Conservation (phyloP, 2,797 vertebrate species). For the Oreonectes daqikongensis region DNA sequence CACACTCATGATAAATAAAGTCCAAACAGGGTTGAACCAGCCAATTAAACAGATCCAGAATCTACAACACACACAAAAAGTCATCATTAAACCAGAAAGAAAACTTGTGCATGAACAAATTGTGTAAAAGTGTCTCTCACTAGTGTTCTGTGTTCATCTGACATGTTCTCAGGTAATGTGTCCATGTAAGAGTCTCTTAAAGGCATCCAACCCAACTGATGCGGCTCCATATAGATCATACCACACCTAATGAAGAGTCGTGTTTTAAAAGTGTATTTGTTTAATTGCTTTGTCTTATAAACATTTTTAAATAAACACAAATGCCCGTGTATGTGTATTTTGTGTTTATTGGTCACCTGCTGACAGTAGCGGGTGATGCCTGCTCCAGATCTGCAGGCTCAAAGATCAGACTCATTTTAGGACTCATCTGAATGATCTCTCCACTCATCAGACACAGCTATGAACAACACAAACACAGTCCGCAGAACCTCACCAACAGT, state of each 20-base stretch:
- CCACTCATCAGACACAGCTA: conserved; percentile 96
- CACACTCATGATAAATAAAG: conserved; percentile 81
- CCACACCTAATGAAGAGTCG: conserved; percentile 77
- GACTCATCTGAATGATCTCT: conserved; percentile 96
- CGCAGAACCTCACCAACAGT: too few species aligned
- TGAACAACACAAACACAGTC: conserved; percentile 49
- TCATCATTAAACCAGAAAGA: neutral
- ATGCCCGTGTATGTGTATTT: neutral
- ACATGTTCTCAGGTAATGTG: conserved; percentile 79
- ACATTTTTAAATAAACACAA: neutral
- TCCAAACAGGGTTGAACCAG: conserved; percentile 88
- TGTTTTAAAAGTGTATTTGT: neutral
- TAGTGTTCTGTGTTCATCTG: conserved; percentile 79
- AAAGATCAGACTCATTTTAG: conserved; percentile 95
- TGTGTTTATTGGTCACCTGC: conserved; percentile 77
- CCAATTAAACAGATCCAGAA: conserved; percentile 87
- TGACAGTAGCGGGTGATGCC: conserved; percentile 94
- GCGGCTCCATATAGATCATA: conserved; percentile 97
- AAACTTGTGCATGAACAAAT: neutral
- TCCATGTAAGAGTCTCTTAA: conserved; percentile 91
- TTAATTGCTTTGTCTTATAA: too few species aligned
- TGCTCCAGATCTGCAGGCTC: conserved; percentile 91
- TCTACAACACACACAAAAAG: conserved; percentile 67
- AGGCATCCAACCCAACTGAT: conserved; percentile 89
- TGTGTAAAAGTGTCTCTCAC: conserved; percentile 67